Evolutionary conservation across 64 coral and sea anemone species (phyloP).

Genomic region (Porites australiensis): DNA sequence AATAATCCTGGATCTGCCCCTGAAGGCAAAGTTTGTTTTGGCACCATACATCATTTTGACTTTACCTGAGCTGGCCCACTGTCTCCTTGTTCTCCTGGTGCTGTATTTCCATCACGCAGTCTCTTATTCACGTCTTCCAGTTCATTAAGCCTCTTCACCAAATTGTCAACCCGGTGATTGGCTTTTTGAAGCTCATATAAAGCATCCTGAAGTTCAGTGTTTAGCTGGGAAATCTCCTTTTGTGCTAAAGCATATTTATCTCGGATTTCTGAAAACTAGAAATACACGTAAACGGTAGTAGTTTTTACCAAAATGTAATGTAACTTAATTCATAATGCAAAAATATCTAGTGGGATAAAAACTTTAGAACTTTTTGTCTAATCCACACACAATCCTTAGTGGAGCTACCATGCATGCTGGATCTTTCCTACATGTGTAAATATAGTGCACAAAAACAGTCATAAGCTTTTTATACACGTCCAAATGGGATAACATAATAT

Average conservation of each 20-base stretch:
- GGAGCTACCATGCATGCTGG: too few species aligned
- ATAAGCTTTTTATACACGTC: too few species aligned
- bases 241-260: constrained; percentile 94
- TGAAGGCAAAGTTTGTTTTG: too few species aligned
- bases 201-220: constrained; percentile 94
- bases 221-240: constrained; percentile 91
- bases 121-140: constrained; percentile 66
- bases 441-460: too few species aligned
- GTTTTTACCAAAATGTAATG: neutral
- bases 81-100: constrained; percentile 36
- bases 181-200: constrained; percentile 96
- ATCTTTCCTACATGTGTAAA: too few species aligned
- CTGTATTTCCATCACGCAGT: constrained; percentile 57
- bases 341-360: neutral
- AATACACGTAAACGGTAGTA: neutral
- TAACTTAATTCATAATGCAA: neutral
- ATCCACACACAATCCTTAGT: too few species aligned
- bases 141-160: constrained; percentile 91
- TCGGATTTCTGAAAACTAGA: constrained; percentile 96
- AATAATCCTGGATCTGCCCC: too few species aligned
- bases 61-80: constrained; percentile 10
- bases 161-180: constrained; percentile 92
- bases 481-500: too few species aligned
- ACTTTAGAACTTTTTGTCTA: too few species aligned
- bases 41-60: too few species aligned